Evolutionary conservation across 2,888 invertebrate genomes (phyloP).

Genomic region (Drosophila borborema): DNA sequence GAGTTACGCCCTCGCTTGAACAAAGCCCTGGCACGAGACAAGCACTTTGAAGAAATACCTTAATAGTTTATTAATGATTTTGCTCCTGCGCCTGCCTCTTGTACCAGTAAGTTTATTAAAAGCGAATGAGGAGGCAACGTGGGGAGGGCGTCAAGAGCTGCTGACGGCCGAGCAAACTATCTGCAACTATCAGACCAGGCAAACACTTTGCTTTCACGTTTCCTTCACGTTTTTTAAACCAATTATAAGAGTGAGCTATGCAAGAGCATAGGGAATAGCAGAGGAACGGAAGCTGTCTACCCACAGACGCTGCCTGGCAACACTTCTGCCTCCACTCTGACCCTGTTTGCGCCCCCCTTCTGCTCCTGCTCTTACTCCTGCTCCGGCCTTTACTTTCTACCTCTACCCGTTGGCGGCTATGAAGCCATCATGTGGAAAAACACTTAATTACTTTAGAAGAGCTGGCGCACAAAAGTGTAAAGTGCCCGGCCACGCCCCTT

Average conservation of each 20-base stretch:
- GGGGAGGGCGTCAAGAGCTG: constrained; percentile 3
- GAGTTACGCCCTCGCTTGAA: constrained; percentile 6
- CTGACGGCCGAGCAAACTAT: constrained; percentile 54
- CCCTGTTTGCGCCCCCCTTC: not conserved
- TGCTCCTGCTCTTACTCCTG: not conserved
- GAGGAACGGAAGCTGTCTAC: constrained; percentile 25
- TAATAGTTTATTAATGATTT: constrained; percentile 79
- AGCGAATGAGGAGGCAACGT: constrained; percentile 26
- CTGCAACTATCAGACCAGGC: constrained; percentile 62
- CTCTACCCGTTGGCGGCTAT: constrained; percentile 59
- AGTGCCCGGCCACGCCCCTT: constrained; percentile 71
- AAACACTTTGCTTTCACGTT: constrained; percentile 67
- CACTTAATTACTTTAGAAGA: constrained; percentile 79
- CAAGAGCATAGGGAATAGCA: constrained; percentile 25
- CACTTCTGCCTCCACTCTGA: constrained; percentile 19
- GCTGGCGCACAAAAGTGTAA: constrained; percentile 77
- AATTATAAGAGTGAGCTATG: constrained; percentile 71
- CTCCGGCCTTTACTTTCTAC: not conserved
- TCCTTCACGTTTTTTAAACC: constrained; percentile 75
- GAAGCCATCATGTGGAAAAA: constrained; percentile 78
- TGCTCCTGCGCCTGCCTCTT: constrained; percentile 41
- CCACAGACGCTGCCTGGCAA: constrained; percentile 41
- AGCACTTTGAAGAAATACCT: constrained; percentile 58
- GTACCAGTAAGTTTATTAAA: constrained; percentile 67
- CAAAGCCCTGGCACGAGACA: constrained; percentile 1